phyloP scores from a whole-genome alignment of 2,113 vertebrate genomes.

The Xerus inauris region DNA sequence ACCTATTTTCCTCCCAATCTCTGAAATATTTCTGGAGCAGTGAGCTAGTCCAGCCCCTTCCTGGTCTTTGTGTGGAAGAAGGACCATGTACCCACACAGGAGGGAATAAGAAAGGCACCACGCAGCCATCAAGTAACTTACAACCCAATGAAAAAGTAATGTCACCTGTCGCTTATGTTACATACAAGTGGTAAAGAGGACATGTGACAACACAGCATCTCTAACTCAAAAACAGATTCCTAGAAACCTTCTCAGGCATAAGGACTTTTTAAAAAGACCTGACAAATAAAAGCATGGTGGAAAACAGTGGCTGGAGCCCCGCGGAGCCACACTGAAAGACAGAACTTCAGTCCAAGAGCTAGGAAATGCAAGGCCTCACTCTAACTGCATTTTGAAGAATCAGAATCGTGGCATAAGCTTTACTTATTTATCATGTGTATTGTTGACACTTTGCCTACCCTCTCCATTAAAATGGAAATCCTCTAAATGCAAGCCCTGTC shows the following conservation, averaged over 20 bases:
- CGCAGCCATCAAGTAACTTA: not conserved
- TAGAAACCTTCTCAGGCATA: not conserved
- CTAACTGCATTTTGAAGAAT: not conserved
- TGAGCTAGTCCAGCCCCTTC: not conserved
- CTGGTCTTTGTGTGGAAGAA: not conserved
- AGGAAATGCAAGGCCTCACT: not conserved
- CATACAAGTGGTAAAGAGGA: not conserved
- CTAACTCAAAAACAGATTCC: not conserved
- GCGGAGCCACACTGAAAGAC: not conserved
- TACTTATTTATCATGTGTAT: not conserved
- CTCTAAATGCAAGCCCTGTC: not conserved
- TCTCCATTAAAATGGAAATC: not conserved
- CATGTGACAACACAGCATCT: not conserved
- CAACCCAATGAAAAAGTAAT: not conserved
- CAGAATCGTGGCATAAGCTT: not conserved
- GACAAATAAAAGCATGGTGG: not conserved
- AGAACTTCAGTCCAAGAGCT: not conserved
- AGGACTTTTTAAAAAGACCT: not conserved
- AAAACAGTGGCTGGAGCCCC: not conserved
- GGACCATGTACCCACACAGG: not conserved
- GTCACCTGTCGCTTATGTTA: not conserved
- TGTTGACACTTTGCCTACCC: not conserved
- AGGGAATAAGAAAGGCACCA: not conserved
- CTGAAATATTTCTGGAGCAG: no score
- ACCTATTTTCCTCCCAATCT: no score